Conservation (phyloP, 2,113 vertebrate genomes). For the Pedionomus torquatus region DNA sequence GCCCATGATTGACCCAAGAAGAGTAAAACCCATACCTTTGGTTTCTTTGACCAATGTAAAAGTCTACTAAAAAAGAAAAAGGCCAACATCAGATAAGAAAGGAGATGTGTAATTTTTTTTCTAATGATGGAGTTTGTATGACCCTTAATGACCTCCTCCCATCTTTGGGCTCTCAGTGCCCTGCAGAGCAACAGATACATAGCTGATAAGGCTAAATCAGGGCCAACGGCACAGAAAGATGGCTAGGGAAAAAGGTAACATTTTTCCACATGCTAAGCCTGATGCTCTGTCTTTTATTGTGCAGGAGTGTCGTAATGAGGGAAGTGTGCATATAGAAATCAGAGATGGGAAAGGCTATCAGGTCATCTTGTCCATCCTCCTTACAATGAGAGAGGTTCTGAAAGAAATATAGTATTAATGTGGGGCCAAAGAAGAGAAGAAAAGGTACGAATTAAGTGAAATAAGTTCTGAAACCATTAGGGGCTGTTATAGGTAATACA, state of each 20-base stretch:
- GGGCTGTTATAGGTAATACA: not conserved
- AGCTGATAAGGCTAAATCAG: constrained; percentile 29
- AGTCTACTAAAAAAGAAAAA: not conserved
- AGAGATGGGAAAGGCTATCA: constrained; percentile 30
- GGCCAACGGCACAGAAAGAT: constrained; percentile 21
- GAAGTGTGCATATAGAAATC: constrained; percentile 56
- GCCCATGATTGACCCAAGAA: not conserved
- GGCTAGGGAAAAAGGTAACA: not conserved
- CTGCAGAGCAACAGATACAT: not conserved
- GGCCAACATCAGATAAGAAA: not conserved
- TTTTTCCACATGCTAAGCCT: constrained; percentile 23
- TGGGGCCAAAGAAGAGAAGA: constrained; percentile 20
- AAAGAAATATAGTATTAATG: constrained; percentile 19
- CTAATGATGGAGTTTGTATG: constrained; percentile 25
- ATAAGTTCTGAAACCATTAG: constrained; percentile 23
- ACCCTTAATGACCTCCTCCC: constrained; percentile 22
- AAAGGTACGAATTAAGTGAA: constrained; percentile 32
- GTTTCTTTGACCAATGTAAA: constrained; percentile 4
- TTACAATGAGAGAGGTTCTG: constrained; percentile 8
- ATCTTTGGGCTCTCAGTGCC: not conserved
- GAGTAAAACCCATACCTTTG: not conserved
- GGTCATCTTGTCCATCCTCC: constrained; percentile 31
- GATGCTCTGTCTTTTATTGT: constrained; percentile 47
- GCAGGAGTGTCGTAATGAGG: constrained; percentile 37
- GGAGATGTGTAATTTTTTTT: constrained; percentile 22